These are phyloP conservation scores for Erpornis zantholeuca DNA, from an alignment of 2,113 vertebrate genomes.

Conservation along the genomic window DNA sequence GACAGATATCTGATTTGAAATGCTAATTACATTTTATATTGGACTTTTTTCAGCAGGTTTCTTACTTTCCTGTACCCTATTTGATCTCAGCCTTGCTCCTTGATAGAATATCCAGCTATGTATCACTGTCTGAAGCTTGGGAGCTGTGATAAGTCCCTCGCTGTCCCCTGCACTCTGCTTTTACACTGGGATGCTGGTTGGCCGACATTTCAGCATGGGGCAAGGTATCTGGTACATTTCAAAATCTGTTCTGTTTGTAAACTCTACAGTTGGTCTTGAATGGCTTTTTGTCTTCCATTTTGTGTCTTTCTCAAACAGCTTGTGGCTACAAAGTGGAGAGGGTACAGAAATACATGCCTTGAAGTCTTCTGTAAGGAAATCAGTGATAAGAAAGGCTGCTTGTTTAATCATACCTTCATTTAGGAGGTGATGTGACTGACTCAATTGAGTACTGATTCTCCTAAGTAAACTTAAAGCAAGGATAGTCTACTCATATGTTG, in stretches of 20 bases:
- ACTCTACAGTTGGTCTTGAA: not conserved
- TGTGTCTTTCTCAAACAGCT: not conserved
- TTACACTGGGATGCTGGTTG: not conserved
- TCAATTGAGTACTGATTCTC: not conserved
- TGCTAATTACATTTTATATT: not conserved
- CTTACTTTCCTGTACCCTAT: not conserved
- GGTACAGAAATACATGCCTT: not conserved
- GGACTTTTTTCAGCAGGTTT: not conserved
- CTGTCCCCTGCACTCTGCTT: not conserved
- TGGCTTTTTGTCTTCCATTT: constrained; percentile 11
- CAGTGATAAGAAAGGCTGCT: not conserved
- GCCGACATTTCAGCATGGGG: not conserved
- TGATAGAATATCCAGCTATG: not conserved
- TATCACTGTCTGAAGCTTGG: not conserved
- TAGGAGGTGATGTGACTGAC: not conserved
- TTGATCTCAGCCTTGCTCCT: not conserved
- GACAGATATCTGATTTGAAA: not conserved
- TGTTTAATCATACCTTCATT: not conserved
- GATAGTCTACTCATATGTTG: not conserved
- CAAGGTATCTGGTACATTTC: not conserved
- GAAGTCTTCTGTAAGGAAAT: not conserved
- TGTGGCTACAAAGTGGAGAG: not conserved
- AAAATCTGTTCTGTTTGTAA: not conserved
- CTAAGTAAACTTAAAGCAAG: not conserved
- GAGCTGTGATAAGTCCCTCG: not conserved